Conservation (phyloP, 2,888 invertebrate species). For the Pachycephus smyrnensis region DNA sequence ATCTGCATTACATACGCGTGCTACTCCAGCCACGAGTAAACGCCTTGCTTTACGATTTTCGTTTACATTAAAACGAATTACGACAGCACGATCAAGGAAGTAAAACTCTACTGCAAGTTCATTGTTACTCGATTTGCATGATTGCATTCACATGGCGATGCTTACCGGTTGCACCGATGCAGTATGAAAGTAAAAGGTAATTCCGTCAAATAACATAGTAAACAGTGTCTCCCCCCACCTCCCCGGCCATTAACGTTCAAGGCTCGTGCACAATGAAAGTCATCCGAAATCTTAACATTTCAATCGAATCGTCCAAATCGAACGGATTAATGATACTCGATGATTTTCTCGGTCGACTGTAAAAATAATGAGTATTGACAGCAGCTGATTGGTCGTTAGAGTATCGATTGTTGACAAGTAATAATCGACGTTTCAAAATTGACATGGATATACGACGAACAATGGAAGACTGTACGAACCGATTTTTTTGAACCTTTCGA, state of each 20-base stretch:
- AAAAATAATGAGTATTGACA: not conserved
- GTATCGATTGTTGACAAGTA: not conserved
- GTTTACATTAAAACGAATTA: not conserved
- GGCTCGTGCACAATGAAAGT: not conserved
- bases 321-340: not conserved
- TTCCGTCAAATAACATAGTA: not conserved
- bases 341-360: not conserved
- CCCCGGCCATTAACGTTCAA: not conserved
- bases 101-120: constrained; percentile 13
- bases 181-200: not conserved
- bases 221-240: no score
- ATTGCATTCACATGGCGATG: constrained; percentile 15
- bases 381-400: not conserved
- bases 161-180: not conserved
- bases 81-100: not conserved
- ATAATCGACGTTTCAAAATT: not conserved
- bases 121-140: constrained; percentile 20
- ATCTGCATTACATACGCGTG: not conserved
- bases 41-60: not conserved
- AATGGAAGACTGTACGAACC: not conserved
- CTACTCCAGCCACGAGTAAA: not conserved
- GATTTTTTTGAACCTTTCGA: not conserved
- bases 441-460: not conserved
- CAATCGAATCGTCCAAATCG: not conserved
- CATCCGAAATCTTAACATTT: not conserved